phyloP scores from a whole-genome alignment of 2,888 invertebrate genomes.

The Xylota segnis region DNA sequence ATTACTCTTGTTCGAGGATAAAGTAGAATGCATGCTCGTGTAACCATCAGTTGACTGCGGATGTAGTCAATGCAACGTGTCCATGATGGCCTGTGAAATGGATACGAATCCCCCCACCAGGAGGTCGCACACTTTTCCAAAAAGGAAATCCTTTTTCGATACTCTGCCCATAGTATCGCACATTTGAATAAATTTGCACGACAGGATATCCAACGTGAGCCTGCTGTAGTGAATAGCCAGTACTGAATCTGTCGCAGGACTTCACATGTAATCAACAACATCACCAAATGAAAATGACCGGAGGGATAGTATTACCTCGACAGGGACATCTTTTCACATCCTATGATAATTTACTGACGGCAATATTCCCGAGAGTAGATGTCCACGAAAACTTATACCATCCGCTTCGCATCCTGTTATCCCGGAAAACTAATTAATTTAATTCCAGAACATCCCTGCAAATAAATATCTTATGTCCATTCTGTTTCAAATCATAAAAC shows the following conservation, averaged over 20 bases:
- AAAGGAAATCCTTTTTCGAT: not conserved
- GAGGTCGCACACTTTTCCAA: not conserved
- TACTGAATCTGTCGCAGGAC: not conserved
- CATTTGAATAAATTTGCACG: conserved; percentile 7
- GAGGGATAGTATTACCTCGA: no score
- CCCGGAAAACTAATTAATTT: conserved; percentile 42
- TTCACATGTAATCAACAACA: not conserved
- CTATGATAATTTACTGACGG: no score
- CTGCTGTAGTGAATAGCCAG: not conserved
- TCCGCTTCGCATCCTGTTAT: not conserved
- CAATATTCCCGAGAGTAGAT: not conserved
- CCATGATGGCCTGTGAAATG: not conserved
- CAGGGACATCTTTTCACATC: no score
- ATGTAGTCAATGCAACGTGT: not conserved
- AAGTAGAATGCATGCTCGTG: not conserved
- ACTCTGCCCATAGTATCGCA: not conserved
- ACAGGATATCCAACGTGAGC: not conserved
- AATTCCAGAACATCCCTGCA: conserved; percentile 23
- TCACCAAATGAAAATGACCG: not conserved
- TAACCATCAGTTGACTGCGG: not conserved
- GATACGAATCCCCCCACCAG: not conserved
- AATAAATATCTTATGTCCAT: conserved; percentile 47
- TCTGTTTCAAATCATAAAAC: conserved; percentile 40
- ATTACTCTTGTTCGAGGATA: not conserved
- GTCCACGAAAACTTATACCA: not conserved